Conservation (phyloP, 2,888 invertebrate species). For the Clepsis dumicolana region DNA sequence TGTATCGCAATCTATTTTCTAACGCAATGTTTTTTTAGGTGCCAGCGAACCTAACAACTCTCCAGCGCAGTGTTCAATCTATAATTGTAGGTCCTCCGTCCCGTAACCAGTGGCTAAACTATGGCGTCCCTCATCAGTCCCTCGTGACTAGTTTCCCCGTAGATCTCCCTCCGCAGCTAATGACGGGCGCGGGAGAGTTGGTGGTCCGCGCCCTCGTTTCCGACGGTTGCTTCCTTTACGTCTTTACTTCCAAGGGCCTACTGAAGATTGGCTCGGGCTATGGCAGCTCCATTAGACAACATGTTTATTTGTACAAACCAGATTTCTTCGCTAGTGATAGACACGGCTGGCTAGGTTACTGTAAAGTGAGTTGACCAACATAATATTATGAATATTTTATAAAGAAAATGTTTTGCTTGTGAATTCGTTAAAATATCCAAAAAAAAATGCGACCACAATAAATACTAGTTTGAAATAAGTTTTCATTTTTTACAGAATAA, state of each 20-base stretch:
- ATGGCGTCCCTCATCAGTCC: conserved; percentile 93
- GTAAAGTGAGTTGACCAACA: conserved; percentile 88
- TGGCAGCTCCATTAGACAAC: conserved; percentile 96
- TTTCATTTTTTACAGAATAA: conserved; percentile 87
- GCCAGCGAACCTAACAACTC: conserved; percentile 93
- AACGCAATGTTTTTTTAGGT: conserved; percentile 79
- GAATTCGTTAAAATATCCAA: neutral
- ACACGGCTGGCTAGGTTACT: conserved; percentile 94
- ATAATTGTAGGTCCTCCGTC: conserved; percentile 94
- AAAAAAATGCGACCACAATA: neutral
- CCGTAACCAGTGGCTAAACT: conserved; percentile 95
- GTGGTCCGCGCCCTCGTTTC: conserved; percentile 90
- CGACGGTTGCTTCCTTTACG: conserved; percentile 96
- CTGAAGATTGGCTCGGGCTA: conserved; percentile 98
- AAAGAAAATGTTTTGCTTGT: neutral
- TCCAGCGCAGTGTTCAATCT: conserved; percentile 96
- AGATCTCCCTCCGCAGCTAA: conserved; percentile 67
- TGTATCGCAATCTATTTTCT: neutral
- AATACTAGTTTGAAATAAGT: no score
- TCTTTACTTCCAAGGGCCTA: conserved; percentile 93
- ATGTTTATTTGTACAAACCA: conserved; percentile 93
- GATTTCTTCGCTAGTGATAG: conserved; percentile 92
- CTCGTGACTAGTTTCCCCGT: conserved; percentile 89
- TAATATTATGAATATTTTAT: neutral
- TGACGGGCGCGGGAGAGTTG: conserved; percentile 68